Evolutionary conservation across 2,113 vertebrate genomes (phyloP), one percentile per base, ranked within the genome.

Genomic region (Chionis minor): DNA sequence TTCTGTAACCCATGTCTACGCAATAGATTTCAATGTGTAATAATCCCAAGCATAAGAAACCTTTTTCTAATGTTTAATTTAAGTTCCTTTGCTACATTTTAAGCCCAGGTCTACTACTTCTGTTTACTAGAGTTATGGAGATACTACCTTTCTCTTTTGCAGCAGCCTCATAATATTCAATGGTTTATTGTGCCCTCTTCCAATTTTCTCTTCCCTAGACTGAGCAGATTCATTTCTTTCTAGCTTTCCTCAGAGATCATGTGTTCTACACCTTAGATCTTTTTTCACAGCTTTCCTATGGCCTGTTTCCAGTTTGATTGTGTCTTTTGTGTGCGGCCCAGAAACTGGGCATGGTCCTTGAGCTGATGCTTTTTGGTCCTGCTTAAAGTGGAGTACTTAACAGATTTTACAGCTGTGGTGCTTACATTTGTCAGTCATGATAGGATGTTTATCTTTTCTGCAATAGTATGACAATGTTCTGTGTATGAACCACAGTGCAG

Each of bases 401-500:
- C 13, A 3, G 56, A 33, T 79, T 94, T 92, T 75, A 89, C 81
- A 87, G 73, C 87, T 93, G 84, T 65, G 28, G n/a, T 69, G 40
- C 40, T 73, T 95, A 42, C 17, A 88, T 88, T 91, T 96, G 92
- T 94, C 75, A 94, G 59, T 80, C 65, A 23, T 49, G 90, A 93
- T 94, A 73, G 92, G 63, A 62, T 96, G 86, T 96, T 96, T 97
- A 94, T 90, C 49, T 94, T 90, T 92, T 72, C 84, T 86, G 49
- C 75, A 70, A 7, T 62, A 70, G 35, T 44, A 26, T 81, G 85
- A 58, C 59, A 73, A 30, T n/a, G 72, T 66, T 93, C 75, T 83
- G 35, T 70, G 51, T 66, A 22, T 78, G 94, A 95, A 81, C 30
- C 11, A 20, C 27, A 81, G 72, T 0, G 0, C 35, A 35, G 79